These are phyloP conservation scores for Vespertilio murinus DNA, from an alignment of 2,797 vertebrate genomes.

Conservation along the genomic window DNA sequence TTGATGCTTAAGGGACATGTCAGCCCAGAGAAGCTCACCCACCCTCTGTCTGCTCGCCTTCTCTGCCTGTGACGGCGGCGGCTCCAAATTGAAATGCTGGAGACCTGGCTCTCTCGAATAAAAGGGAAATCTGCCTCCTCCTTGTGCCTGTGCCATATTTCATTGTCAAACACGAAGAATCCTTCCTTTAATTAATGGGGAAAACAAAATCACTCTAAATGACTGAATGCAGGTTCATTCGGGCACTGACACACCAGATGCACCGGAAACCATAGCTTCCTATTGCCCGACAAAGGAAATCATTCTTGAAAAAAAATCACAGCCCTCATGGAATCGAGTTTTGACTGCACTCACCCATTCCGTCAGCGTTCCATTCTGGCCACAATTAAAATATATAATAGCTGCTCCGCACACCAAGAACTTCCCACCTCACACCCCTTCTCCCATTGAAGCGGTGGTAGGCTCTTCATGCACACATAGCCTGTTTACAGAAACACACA, in stretches of 20 bases:
- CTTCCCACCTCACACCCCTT: background rate
- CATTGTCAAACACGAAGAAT: conserved; percentile 54
- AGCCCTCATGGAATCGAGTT: conserved; percentile 54
- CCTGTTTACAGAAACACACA: no score
- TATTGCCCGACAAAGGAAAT: conserved; percentile 69
- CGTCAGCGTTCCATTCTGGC: conserved; percentile 66
- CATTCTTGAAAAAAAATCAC: conserved; percentile 42
- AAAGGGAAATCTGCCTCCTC: background rate
- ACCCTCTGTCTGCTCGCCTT: background rate
- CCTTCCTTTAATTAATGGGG: conserved; percentile 70
- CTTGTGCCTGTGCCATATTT: conserved; percentile 43
- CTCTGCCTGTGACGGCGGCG: background rate
- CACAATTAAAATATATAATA: conserved; percentile 71
- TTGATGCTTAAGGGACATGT: background rate
- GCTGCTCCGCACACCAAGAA: background rate
- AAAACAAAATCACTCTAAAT: conserved; percentile 70
- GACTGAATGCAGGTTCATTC: conserved; percentile 62
- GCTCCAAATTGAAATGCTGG: background rate
- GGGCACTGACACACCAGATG: conserved; percentile 59
- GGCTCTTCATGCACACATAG: accelerated
- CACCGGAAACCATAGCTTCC: conserved; percentile 77
- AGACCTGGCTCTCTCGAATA: background rate
- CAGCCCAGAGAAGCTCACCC: background rate
- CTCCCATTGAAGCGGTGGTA: background rate
- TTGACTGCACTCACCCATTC: conserved; percentile 65